Evolutionary conservation across 2,797 vertebrate genomes (phyloP).

Genomic region (Gephyroberyx darwinii): DNA sequence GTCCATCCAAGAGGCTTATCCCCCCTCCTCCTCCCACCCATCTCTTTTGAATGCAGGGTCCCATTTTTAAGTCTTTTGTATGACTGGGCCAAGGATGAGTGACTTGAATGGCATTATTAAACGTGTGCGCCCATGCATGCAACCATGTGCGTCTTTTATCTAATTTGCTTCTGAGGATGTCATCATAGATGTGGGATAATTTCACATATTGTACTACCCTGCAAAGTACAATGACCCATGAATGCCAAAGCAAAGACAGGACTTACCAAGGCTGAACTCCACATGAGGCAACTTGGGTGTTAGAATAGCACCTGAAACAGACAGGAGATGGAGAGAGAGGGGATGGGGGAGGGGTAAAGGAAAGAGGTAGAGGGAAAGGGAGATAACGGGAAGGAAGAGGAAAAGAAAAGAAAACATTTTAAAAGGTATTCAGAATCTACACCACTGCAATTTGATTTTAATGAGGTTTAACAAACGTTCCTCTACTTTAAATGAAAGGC

Average conservation of each 20-base stretch:
- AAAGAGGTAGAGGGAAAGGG: slow-evolving; percentile 26
- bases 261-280: slow-evolving; percentile 81
- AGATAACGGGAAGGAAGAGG: slow-evolving; percentile 15
- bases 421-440: neutral
- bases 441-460: slow-evolving; percentile 2
- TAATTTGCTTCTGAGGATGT: slow-evolving; percentile 22
- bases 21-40: too few species aligned
- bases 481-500: neutral
- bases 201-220: slow-evolving; percentile 2
- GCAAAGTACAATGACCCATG: slow-evolving; percentile 25
- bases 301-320: slow-evolving; percentile 64
- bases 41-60: too few species aligned
- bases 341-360: slow-evolving; percentile 3
- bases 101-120: slow-evolving; percentile 1
- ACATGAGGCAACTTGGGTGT: slow-evolving; percentile 68
- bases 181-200: neutral
- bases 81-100: neutral
- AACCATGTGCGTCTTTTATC: slow-evolving; percentile 9
- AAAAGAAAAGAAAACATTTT: slow-evolving; percentile 14
- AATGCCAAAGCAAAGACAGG: slow-evolving; percentile 26
- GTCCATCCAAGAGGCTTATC: too few species aligned
- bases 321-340: slow-evolving; percentile 26
- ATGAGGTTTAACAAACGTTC: neutral
- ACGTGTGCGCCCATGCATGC: neutral
- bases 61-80: neutral